phyloP scores from a whole-genome alignment of 2,113 vertebrate genomes.

The Aphyosemion australe region DNA sequence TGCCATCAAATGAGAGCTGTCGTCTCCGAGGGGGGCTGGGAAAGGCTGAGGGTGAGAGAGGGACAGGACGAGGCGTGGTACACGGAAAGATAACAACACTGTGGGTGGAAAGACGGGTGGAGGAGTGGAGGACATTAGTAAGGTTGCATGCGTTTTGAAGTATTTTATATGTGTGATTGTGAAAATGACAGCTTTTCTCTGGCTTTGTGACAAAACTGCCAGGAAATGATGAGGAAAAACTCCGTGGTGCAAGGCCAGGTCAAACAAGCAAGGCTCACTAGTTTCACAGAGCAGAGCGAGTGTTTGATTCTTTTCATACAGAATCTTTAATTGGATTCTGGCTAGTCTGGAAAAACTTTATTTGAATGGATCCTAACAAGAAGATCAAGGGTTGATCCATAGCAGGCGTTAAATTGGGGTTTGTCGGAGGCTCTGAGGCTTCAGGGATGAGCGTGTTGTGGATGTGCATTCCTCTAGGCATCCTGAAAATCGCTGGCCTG shows the following conservation, averaged over 20 bases:
- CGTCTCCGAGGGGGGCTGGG: constrained; percentile 39
- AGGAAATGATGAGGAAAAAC: neutral
- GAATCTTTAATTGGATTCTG: constrained; percentile 5
- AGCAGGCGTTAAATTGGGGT: neutral
- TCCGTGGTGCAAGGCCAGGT: constrained; percentile 12
- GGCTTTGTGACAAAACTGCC: neutral
- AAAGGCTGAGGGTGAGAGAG: constrained; percentile 10
- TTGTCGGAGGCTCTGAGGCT: neutral
- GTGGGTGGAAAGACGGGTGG: constrained; percentile 15
- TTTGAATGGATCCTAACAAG: neutral
- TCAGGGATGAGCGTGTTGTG: neutral
- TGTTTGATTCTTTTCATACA: neutral
- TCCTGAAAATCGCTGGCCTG: neutral
- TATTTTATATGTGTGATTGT: constrained; percentile 1
- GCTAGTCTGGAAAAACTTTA: neutral
- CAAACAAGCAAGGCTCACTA: constrained; percentile 12
- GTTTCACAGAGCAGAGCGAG: constrained; percentile 12
- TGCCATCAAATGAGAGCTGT: constrained; percentile 56
- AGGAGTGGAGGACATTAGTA: constrained; percentile 27
- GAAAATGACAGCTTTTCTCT: constrained; percentile 4
- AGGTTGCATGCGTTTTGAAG: constrained; percentile 25
- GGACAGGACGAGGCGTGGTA: constrained; percentile 30
- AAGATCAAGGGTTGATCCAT: neutral
- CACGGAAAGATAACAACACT: constrained; percentile 55
- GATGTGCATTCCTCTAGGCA: neutral